Conservation (phyloP, 2,797 vertebrate species). For the Muscicapa comitata region DNA sequence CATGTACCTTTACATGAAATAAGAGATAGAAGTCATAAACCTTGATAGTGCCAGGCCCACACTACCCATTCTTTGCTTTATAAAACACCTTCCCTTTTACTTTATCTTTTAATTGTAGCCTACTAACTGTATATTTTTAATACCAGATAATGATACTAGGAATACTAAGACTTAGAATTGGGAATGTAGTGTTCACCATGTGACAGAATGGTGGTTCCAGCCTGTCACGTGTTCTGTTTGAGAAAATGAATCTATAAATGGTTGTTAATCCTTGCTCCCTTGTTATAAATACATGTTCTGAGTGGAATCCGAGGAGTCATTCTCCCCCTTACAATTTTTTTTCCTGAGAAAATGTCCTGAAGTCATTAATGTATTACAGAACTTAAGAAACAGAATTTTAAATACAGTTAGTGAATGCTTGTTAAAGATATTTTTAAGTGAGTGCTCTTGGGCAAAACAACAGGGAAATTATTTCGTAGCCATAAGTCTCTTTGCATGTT, state of each 20-base stretch:
- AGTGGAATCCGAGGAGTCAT: neutral
- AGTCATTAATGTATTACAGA: neutral
- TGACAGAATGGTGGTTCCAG: neutral
- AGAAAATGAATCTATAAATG: neutral
- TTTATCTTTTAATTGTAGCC: neutral
- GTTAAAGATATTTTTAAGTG: neutral
- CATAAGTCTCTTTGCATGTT: neutral
- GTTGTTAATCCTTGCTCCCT: neutral
- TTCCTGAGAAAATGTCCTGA: neutral
- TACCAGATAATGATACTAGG: neutral
- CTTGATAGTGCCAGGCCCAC: neutral
- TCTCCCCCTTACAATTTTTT: neutral
- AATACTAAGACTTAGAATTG: neutral
- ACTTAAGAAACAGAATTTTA: neutral
- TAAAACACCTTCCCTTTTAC: neutral
- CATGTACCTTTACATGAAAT: neutral
- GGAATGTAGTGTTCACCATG: neutral
- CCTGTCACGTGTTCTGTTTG: fast-evolving
- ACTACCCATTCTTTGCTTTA: neutral
- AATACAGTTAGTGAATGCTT: neutral
- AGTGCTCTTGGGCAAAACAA: neutral
- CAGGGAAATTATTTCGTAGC: neutral
- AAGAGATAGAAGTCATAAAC: neutral
- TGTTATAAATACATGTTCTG: neutral
- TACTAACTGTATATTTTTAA: neutral